Evolutionary conservation across 2,797 vertebrate genomes (phyloP).

Genomic region (Enteromius viviparus): DNA sequence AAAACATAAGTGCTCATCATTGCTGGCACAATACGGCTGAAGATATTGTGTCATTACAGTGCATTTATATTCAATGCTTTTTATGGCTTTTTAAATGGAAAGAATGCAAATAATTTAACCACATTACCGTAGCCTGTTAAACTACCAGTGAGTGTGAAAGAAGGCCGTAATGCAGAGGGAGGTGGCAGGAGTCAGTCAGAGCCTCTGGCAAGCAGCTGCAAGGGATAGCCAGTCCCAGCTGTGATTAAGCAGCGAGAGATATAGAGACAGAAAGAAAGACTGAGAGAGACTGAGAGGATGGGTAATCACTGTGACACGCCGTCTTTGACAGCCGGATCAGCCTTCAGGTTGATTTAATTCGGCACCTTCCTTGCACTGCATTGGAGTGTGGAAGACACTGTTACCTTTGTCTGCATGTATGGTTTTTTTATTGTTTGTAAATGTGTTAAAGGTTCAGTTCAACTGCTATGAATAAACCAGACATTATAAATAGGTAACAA

Average conservation of each 20-base stretch:
- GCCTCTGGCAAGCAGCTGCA: slow-evolving; percentile 53
- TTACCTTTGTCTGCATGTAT: slow-evolving; percentile 25
- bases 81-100: background rate
- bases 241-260: slow-evolving; percentile 40
- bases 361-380: slow-evolving; percentile 47
- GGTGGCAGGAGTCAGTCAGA: slow-evolving; percentile 53
- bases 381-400: slow-evolving; percentile 44
- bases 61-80: background rate
- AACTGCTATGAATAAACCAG: slow-evolving; percentile 1
- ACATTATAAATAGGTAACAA: slow-evolving; percentile 47
- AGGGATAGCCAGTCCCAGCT: slow-evolving; percentile 50
- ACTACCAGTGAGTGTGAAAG: slow-evolving; percentile 40
- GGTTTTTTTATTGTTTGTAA: slow-evolving; percentile 10
- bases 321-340: slow-evolving; percentile 52
- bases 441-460: slow-evolving; percentile 28
- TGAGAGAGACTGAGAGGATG: slow-evolving; percentile 47
- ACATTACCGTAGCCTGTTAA: background rate
- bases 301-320: slow-evolving; percentile 53
- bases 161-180: slow-evolving; percentile 48
- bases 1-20: background rate
- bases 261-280: slow-evolving; percentile 45
- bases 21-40: background rate
- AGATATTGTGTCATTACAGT: background rate
- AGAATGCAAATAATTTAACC: background rate
- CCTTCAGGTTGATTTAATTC: slow-evolving; percentile 61